Base-by-base conservation (phyloP, 2,113 vertebrate genomes). In the Lota lota region DNA sequence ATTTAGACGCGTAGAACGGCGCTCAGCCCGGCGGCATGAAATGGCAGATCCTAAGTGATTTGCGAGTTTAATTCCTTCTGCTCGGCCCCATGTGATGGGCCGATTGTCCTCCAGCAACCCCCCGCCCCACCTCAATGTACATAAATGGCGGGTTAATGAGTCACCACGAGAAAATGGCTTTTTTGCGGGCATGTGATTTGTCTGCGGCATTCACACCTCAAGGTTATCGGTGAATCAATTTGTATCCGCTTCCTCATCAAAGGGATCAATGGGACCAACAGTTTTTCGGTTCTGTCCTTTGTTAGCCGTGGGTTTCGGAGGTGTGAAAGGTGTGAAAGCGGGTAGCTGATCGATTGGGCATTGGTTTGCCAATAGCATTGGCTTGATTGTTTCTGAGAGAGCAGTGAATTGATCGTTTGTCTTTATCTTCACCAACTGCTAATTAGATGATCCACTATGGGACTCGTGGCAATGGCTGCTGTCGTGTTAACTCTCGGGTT, bases 51-150 rank as follows among this genome's bases (percentile, higher is more conserved):
- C 78, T 63, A 77, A 77, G 72, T 86, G 83, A 90, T 90, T 90
- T 88, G 81, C 16, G 66, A 73, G 77, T 88, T 87, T 86, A 87
- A 88, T 90, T 86, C 77, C 67, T 86, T 78, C 74, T 81, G 83
- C 79, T 80, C 80, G 70, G 59, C 24, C 75, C 76, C 66, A 33
- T 33, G 28, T 5, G 28, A 76, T 19, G 66, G 82, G 76, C 70
- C 78, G 74, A 78, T 79, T 82, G 70, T 77, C 68, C 66, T 62
- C 81, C 58, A 58, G 70, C 66, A 11, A 63, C 63, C 66, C 70
- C 67, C 65, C 58, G 79, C 59, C 59, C 68, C 64, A 11, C 65
- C 61, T 64, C 71, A 74, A 51, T 77, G 77, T 85, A 76, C 78
- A 84, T 77, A 80, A 81, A 82, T 78, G 78, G 75, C 79, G 73